Evolutionary conservation across 1,140 invertebrate genomes (phyloP).

Genomic region (Drosophila triauraria): DNA sequence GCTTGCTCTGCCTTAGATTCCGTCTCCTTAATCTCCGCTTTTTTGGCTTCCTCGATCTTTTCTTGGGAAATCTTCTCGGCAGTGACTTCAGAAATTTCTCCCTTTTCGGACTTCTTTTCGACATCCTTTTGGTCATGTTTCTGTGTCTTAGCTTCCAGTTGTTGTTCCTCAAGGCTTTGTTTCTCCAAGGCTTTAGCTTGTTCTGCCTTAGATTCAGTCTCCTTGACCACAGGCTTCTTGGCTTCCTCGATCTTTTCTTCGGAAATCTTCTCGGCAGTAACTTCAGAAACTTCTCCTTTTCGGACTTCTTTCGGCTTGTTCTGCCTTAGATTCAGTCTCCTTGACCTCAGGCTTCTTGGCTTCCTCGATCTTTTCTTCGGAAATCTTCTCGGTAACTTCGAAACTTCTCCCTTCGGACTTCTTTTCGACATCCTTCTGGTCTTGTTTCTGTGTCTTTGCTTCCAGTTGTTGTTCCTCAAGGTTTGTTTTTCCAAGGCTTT

Average conservation of each 20-base stretch:
- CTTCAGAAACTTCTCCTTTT: slow-evolving; percentile 45
- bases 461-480: slow-evolving; percentile 24
- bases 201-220: slow-evolving; percentile 29
- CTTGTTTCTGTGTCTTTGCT: slow-evolving; percentile 30
- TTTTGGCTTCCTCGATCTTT: slow-evolving; percentile 20
- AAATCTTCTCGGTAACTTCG: slow-evolving; percentile 8
- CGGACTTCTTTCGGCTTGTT: slow-evolving; percentile 43
- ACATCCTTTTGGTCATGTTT: background rate
- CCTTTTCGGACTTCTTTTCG: slow-evolving; percentile 39
- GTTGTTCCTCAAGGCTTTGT: slow-evolving; percentile 25
- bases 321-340: slow-evolving; percentile 28
- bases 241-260: slow-evolving; percentile 24
- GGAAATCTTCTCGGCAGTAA: slow-evolving; percentile 27
- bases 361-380: slow-evolving; percentile 24
- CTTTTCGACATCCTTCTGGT: slow-evolving; percentile 10
- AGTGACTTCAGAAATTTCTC: slow-evolving; percentile 13
- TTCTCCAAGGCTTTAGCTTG: slow-evolving; percentile 22
- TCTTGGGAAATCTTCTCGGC: slow-evolving; percentile 30
- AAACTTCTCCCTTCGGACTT: slow-evolving; percentile 27
- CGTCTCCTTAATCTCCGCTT: slow-evolving; percentile 6
- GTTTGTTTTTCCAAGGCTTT: background rate
- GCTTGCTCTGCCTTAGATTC: slow-evolving; percentile 48
- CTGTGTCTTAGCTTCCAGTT: background rate
- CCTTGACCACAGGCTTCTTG: slow-evolving; percentile 11
- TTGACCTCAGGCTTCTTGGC: background rate